Evolutionary conservation across 2,888 invertebrate species (phyloP).

Genomic region (Hirtodrosophila cameraria): DNA sequence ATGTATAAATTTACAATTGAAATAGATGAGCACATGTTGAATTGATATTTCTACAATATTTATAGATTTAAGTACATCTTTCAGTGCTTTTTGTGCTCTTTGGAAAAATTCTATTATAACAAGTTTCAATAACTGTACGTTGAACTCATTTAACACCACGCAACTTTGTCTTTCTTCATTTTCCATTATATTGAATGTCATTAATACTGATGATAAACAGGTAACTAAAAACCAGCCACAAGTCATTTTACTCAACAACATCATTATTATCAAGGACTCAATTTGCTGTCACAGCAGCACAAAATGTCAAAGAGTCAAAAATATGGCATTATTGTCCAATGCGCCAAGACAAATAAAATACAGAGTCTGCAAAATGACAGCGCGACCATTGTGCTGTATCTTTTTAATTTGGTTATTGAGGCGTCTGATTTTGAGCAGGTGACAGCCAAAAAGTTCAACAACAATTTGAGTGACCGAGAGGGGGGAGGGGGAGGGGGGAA

Average conservation of each 20-base stretch:
- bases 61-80: too few relatives aligned
- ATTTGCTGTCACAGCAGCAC: conserved; percentile 32
- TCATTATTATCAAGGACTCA: conserved; percentile 19
- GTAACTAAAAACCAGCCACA: conserved; percentile 17
- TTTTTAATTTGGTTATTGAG: conserved; percentile 59
- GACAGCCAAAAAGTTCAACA: conserved; percentile 18
- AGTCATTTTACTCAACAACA: conserved; percentile 8
- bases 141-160: background rate
- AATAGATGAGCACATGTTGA: too few relatives aligned
- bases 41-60: too few relatives aligned
- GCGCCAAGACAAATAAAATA: conserved; percentile 13
- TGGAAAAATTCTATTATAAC: too few relatives aligned
- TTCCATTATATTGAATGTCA: background rate
- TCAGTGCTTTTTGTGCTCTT: too few relatives aligned
- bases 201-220: conserved; percentile 1
- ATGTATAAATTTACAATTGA: too few relatives aligned
- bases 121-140: too few relatives aligned
- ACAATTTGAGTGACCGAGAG: too few relatives aligned
- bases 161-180: background rate
- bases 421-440: conserved; percentile 56
- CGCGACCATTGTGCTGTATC: conserved; percentile 8
- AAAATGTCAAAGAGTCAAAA: conserved; percentile 57
- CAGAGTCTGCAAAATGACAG: conserved; percentile 10
- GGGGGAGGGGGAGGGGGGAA: too few relatives aligned
- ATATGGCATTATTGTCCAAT: conserved; percentile 36